A percentile compares a stretch with the other conserved stretches of the same genome.
phyloP scores from a whole-genome alignment of 2,888 invertebrate species.

The Blastobasis lacticolella region DNA sequence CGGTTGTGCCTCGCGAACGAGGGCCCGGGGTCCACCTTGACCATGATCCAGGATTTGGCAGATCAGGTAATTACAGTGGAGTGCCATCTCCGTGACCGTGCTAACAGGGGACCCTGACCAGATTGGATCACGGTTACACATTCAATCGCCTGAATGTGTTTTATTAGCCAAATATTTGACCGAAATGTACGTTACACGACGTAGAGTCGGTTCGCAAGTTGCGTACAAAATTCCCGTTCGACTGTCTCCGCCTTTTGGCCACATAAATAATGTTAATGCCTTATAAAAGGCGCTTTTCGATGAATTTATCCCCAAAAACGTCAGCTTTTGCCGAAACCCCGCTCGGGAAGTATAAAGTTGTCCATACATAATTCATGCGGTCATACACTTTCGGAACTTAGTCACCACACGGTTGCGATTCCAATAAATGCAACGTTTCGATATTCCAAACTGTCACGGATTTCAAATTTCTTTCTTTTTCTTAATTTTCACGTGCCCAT shows the following conservation, averaged over 20 bases:
- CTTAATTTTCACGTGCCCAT: constrained; percentile 22
- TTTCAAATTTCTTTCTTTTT: constrained; percentile 12
- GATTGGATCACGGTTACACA: too few species aligned
- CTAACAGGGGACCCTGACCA: too few species aligned
- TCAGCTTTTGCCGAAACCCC: constrained; percentile 47
- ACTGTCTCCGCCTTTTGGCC: constrained; percentile 13
- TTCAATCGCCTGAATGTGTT: too few species aligned
- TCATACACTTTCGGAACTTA: constrained; percentile 35
- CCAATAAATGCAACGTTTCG: constrained; percentile 28
- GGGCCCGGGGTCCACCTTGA: too few species aligned
- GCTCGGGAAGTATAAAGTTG: constrained; percentile 60
- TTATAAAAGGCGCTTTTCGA: constrained; percentile 63
- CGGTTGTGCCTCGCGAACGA: too few species aligned
- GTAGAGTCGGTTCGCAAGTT: neutral
- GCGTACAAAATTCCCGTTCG: constrained; percentile 3
- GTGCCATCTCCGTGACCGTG: too few species aligned
- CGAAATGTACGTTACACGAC: too few species aligned
- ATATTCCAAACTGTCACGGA: constrained; percentile 14
- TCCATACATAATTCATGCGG: constrained; percentile 61
- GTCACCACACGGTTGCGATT: constrained; percentile 33
- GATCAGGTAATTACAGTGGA: too few species aligned
- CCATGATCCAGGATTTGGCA: too few species aligned
- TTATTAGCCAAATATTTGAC: too few species aligned
- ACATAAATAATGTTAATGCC: constrained; percentile 65
- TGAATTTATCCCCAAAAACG: constrained; percentile 63